Conservation (phyloP, 2,888 invertebrate species). For the Cantharis rufa region DNA sequence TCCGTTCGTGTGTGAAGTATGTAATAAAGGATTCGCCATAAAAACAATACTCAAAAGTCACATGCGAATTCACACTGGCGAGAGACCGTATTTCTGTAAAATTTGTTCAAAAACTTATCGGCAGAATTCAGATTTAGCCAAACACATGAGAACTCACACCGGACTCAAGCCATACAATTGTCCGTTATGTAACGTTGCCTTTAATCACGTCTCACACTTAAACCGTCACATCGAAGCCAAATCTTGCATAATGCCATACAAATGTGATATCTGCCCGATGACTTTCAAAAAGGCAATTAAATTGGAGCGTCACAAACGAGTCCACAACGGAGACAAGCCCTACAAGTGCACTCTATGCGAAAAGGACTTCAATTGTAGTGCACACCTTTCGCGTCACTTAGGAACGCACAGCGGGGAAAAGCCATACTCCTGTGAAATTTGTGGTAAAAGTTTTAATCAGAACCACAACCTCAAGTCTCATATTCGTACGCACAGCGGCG, state of each 20-base stretch:
- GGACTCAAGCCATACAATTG: conserved; percentile 24
- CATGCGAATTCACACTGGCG: conserved; percentile 24
- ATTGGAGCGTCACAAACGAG: conserved; percentile 18
- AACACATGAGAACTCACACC: conserved; percentile 21
- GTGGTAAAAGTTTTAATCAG: conserved; percentile 35
- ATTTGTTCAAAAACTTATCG: conserved; percentile 21
- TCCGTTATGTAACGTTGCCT: conserved; percentile 15
- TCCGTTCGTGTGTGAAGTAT: conserved; percentile 22
- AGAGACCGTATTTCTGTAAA: conserved; percentile 20
- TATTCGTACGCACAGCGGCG: conserved; percentile 19
- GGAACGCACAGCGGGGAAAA: conserved; percentile 16
- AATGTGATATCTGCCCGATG: conserved; percentile 16
- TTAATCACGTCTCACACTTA: conserved; percentile 27
- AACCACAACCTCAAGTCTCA: conserved; percentile 28
- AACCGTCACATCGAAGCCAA: conserved; percentile 24
- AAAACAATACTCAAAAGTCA: conserved; percentile 24
- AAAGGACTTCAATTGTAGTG: conserved; percentile 26
- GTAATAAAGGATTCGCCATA: conserved; percentile 18
- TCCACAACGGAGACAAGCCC: conserved; percentile 24
- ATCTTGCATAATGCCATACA: conserved; percentile 18
- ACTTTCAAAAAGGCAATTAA: conserved; percentile 17
- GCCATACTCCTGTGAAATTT: conserved; percentile 19
- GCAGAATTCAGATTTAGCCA: conserved; percentile 23
- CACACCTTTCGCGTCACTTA: conserved; percentile 25
- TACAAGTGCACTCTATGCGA: conserved; percentile 27